Conservation (phyloP, 2,888 invertebrate species). For the Idaea biselata region DNA sequence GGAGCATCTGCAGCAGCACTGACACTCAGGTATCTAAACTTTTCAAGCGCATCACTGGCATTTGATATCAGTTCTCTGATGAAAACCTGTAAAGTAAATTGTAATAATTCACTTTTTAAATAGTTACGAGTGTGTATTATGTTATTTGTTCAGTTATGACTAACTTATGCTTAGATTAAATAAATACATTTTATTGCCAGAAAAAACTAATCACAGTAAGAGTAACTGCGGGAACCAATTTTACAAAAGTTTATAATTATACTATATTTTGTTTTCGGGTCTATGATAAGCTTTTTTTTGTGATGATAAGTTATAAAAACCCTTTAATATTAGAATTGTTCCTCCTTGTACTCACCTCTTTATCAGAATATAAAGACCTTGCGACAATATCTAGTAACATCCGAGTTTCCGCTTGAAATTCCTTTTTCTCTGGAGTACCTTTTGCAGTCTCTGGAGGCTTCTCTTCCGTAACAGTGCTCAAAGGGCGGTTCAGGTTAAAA, state of each 20-base stretch:
- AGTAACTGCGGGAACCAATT: too few relatives aligned
- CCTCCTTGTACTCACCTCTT: slow-evolving; percentile 88
- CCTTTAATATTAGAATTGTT: too few relatives aligned
- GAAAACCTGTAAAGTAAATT: slow-evolving; percentile 88
- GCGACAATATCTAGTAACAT: slow-evolving; percentile 98
- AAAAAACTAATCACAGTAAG: too few relatives aligned
- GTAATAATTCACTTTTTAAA: not conserved
- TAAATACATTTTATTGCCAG: not conserved
- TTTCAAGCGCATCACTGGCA: slow-evolving; percentile 98
- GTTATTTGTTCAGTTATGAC: not conserved
- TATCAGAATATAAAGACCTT: slow-evolving; percentile 97
- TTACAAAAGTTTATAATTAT: too few relatives aligned
- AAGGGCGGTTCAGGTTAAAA: slow-evolving; percentile 31
- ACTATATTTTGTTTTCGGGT: too few relatives aligned
- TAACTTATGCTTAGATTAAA: not conserved
- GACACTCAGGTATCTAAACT: slow-evolving; percentile 90
- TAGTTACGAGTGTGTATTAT: not conserved
- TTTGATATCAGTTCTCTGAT: slow-evolving; percentile 97
- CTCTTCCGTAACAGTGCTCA: slow-evolving; percentile 51
- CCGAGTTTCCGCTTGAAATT: slow-evolving; percentile 98
- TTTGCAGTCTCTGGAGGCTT: slow-evolving; percentile 65
- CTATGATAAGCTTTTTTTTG: too few relatives aligned
- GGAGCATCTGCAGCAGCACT: slow-evolving; percentile 75
- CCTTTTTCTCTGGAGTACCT: slow-evolving; percentile 86
- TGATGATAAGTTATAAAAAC: too few relatives aligned